phyloP scores from a whole-genome alignment of 92 coral and sea anemone genomes.

The Phymanthus crucifer region DNA sequence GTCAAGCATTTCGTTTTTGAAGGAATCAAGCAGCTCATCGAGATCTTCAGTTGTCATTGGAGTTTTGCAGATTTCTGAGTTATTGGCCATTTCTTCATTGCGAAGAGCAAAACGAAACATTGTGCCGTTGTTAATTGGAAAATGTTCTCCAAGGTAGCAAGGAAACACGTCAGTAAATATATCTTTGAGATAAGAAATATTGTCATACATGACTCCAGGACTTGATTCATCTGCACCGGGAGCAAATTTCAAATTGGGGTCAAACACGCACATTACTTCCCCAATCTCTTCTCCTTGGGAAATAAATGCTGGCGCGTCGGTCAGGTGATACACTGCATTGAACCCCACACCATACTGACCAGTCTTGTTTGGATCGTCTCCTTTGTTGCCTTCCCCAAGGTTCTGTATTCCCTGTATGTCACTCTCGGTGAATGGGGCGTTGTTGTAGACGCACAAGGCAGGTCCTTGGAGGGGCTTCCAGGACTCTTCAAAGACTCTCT shows the following conservation, averaged over 20 bases:
- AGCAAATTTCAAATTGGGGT: constrained; percentile 70
- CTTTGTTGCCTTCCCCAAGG: too few species aligned
- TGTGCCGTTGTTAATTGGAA: constrained; percentile 52
- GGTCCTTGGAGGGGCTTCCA: too few species aligned
- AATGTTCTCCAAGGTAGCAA: constrained; percentile 60
- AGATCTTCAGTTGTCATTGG: constrained; percentile 16
- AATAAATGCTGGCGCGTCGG: too few species aligned
- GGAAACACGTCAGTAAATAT: constrained; percentile 63
- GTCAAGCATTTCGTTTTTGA: constrained; percentile 63
- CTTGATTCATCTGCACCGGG: constrained; percentile 54
- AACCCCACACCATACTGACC: too few species aligned
- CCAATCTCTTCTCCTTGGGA: too few species aligned
- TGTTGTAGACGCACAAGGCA: too few species aligned
- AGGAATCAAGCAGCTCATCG: constrained; percentile 46
- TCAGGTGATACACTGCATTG: too few species aligned
- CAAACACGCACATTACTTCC: too few species aligned
- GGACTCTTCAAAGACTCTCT: constrained; percentile 84
- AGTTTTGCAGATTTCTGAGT: constrained; percentile 26
- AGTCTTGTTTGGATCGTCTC: too few species aligned
- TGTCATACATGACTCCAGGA: too few species aligned
- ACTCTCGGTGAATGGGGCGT: constrained; percentile 62
- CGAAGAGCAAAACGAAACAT: constrained; percentile 83
- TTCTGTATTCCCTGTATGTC: constrained; percentile 82
- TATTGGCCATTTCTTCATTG: constrained; percentile 39
- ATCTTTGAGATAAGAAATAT: constrained; percentile 36